These are phyloP conservation scores for Zonitis immaculata DNA, from an alignment of 2,888 invertebrate species.

Conservation along the genomic window DNA sequence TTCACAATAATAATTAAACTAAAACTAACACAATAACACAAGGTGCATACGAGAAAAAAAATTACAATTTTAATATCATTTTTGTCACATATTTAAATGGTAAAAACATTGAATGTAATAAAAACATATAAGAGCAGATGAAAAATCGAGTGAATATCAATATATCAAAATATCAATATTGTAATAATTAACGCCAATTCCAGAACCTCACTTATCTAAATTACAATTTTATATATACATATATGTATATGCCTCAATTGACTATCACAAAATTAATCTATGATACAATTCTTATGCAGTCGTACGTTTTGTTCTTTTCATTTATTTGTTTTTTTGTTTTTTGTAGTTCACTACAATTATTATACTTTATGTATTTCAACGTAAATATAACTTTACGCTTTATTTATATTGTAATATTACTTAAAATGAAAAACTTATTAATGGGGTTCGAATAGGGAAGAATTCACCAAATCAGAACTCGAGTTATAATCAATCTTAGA, in stretches of 20 bases:
- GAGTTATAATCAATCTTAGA: too few relatives aligned
- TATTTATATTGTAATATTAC: neutral
- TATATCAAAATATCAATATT: too few relatives aligned
- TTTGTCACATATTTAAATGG: neutral
- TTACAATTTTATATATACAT: too few relatives aligned
- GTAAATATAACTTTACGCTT: constrained; percentile 35
- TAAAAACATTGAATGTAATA: too few relatives aligned
- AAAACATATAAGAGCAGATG: neutral
- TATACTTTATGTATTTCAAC: constrained; percentile 14
- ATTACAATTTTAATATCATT: neutral
- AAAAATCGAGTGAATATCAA: neutral
- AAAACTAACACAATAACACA: constrained; percentile 14
- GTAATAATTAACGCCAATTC: neutral
- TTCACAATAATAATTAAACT: neutral
- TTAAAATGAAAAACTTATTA: too few relatives aligned
- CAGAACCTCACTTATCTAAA: constrained; percentile 4
- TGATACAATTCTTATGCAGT: constrained; percentile 1
- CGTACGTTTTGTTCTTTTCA: too few relatives aligned
- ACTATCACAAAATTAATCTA: constrained; percentile 17
- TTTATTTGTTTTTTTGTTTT: constrained; percentile 4
- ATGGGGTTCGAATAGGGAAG: too few relatives aligned
- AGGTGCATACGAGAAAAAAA: constrained; percentile 13
- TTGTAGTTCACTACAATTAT: constrained; percentile 8
- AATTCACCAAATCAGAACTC: too few relatives aligned
- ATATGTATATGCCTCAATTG: constrained; percentile 20